Evolutionary conservation across 2,797 vertebrate genomes (phyloP).

Genomic region (Gallinago nigripennis): DNA sequence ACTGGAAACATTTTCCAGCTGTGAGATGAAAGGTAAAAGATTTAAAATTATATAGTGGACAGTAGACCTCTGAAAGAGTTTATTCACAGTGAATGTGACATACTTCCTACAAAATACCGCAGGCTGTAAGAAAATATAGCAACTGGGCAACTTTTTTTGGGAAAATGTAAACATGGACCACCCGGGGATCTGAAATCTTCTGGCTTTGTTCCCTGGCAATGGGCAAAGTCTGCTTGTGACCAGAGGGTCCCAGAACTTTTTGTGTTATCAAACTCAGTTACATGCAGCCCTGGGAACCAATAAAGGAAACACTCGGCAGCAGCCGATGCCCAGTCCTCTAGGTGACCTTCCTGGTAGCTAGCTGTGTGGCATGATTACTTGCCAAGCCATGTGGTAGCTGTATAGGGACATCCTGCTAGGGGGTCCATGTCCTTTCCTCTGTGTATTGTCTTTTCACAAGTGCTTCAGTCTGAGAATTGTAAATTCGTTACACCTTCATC

Average conservation of each 20-base stretch:
- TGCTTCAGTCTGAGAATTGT: neutral
- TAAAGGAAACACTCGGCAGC: neutral
- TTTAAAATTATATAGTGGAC: slow-evolving; percentile 12
- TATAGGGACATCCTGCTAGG: neutral
- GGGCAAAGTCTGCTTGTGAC: neutral
- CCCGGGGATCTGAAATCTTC: neutral
- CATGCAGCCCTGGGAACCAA: neutral
- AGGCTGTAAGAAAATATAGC: neutral
- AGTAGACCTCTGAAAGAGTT: slow-evolving; percentile 14
- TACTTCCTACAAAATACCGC: neutral
- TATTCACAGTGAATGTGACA: slow-evolving; percentile 1
- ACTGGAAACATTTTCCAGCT: neutral
- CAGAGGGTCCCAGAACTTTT: neutral
- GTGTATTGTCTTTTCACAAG: neutral
- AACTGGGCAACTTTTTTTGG: neutral
- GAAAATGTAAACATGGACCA: neutral
- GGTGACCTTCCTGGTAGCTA: neutral
- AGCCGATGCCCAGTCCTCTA: neutral
- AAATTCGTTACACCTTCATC: neutral
- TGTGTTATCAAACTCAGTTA: accelerated
- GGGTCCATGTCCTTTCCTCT: neutral
- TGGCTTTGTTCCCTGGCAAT: neutral
- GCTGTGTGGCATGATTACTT: neutral
- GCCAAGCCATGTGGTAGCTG: neutral
- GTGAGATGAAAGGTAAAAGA: slow-evolving; percentile 5